Base-by-base conservation (phyloP, 2,113 vertebrate genomes). In the Heliornis fulica region DNA sequence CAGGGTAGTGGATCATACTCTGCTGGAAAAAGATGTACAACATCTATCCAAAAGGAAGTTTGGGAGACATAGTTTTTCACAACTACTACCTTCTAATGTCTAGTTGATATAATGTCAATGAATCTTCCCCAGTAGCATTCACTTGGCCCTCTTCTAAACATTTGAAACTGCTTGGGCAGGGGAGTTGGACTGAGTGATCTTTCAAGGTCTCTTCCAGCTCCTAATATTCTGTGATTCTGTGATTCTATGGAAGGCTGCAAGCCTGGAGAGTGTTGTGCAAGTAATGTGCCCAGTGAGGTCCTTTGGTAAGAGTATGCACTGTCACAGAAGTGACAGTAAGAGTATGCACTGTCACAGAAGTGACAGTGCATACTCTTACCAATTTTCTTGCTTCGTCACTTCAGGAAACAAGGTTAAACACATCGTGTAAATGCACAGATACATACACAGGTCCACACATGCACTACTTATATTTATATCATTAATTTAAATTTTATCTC, bases 241-340 rank as follows among this genome's bases (percentile, higher is more conserved):
- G n/a, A n/a, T n/a, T n/a, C n/a, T n/a, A n/a, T n/a, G n/a, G n/a
- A 89, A 71, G 60, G n/a, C 38, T 64, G 9, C n/a, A 68, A 60
- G 26, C 15, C n/a, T 70, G 36, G 48, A 63, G 10, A 3, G 5
- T 48, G 22, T 7, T 0, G 0, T 40, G 7, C 40, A 23, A 59
- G 16, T 25, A 60, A 26, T 15, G 14, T 1, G 3, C 59, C 15
- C 5, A 50, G 22, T 45, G 19, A 50, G 29, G 56, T 9, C 7
- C 32, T 59, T 54, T 25, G 40, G 19, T n/a, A 28, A 28, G 65
- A 59, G 56, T 29, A 74, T 4, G 7, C 4, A 14, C 6, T 31
- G 31, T 28, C n/a, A 31, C n/a, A n/a, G n/a, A n/a, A n/a, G n/a
- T n/a, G n/a, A n/a, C n/a, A n/a, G n/a, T n/a, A n/a, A n/a, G n/a